Base-by-base conservation (phyloP, 2,888 invertebrate genomes). In the Dexiosoma caninum region DNA sequence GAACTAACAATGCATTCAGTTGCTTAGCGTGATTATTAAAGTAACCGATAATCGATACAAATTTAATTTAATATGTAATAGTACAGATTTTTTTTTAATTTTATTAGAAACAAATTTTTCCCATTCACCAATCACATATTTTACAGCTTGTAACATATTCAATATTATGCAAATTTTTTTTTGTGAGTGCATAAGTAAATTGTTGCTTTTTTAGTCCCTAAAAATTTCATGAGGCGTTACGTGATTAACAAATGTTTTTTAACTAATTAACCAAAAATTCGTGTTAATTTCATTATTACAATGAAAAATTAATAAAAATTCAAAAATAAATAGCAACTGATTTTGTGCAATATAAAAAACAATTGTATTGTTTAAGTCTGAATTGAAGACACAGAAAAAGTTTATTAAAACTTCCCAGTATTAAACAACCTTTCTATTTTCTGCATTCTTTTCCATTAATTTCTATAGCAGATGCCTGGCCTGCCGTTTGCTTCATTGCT, bases 181-280 rank as follows among this genome's bases (percentile, higher is more conserved):
- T 19, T 42, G 21, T 16, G 32, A 69, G 27, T 6, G 27, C 6
- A 6, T 27, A 6, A 5, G 27, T 27, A 27, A 5, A 6, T 49
- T 44, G 2, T 51, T 59, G 9, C 5, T 23, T n/a, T 40, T 12
- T 40, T 21, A 21, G 40, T 69, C 60, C 69, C 69, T 37, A 55
- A 51, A 49, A 51, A 64, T 42, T 66, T 70, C 69, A 75, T 70
- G 75, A 75, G 40, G 70, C 79, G 70, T 79, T 79, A 75, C 75
- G 51, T 75, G 57, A 64, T 74, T 75, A 46, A 40, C 64, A 35
- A 75, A 79, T 42, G 19, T 21, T 57, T 14, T 62, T 74, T 53
- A 37, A 74, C 72, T 74, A 69, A 55, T 62, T 69, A 70, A 49
- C 9, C 32, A 40, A 70, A 62, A 72, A 21, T n/a, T 64, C 21